Evolutionary conservation across 1,140 invertebrate species (phyloP).

Genomic region (Anagrus nilaparvatae): DNA sequence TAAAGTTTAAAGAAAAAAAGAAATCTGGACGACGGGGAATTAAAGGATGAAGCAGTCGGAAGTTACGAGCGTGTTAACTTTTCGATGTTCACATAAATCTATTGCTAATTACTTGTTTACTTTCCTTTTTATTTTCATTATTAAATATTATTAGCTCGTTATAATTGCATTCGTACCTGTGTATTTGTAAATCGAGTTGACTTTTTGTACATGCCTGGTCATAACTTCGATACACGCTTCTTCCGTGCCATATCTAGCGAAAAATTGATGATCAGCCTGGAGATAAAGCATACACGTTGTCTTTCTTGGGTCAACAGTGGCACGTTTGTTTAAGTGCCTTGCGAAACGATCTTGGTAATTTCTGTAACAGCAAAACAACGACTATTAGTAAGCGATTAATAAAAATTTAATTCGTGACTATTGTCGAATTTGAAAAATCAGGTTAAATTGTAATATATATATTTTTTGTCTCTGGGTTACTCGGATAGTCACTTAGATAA

Average conservation of each 20-base stretch:
- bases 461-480: no score
- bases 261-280: constrained; percentile 92
- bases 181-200: constrained; percentile 83
- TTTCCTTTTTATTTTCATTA: no score
- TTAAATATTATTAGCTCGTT: no score
- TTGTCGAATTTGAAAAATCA: no score
- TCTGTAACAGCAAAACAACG: constrained; percentile 20
- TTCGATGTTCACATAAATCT: background rate
- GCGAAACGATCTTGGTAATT: constrained; percentile 31
- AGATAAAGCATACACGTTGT: constrained; percentile 86
- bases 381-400: no score
- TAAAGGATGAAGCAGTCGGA: no score
- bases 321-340: constrained; percentile 57
- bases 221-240: constrained; percentile 93
- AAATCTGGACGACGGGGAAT: no score
- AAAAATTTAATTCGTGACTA: no score
- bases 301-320: constrained; percentile 66
- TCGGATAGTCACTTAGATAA: no score
- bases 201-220: constrained; percentile 86
- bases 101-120: background rate
- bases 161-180: constrained; percentile 56
- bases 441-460: no score
- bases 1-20: no score
- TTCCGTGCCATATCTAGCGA: constrained; percentile 81
- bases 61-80: no score